Percentiles rank a stretch among this genome's conserved stretches.
These are phyloP conservation scores for Echinops telfairi DNA, from an alignment of 2,113 vertebrate genomes.

Conservation along the genomic window DNA sequence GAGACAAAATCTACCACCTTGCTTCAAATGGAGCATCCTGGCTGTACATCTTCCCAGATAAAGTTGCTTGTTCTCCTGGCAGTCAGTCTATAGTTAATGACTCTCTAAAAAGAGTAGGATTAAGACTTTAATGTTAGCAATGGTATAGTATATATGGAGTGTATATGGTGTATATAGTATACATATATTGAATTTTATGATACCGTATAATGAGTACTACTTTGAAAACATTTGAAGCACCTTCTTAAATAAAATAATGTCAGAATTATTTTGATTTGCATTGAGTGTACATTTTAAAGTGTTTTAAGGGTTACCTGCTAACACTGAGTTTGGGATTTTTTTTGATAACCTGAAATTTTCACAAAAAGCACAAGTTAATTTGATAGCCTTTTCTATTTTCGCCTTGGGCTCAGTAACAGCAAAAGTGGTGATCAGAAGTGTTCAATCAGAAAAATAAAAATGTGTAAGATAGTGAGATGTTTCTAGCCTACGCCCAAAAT, in stretches of 20 bases:
- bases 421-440: not conserved
- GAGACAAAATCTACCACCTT: too few species aligned
- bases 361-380: conserved; percentile 35
- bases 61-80: too few species aligned
- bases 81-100: not conserved
- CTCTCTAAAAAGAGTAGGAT: conserved; percentile 48
- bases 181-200: not conserved
- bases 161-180: not conserved
- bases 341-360: conserved; percentile 34
- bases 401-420: conserved; percentile 12
- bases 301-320: conserved; percentile 37
- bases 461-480: not conserved
- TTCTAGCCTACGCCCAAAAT: not conserved
- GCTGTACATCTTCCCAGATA: too few species aligned
- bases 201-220: not conserved
- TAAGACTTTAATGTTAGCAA: conserved; percentile 5
- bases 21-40: too few species aligned
- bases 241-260: conserved; percentile 34
- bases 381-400: conserved; percentile 43
- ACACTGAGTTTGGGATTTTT: not conserved
- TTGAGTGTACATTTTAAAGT: conserved; percentile 43
- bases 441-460: conserved; percentile 41
- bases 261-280: not conserved
- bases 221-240: conserved; percentile 3
- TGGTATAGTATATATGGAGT: not conserved